Percentiles rank a stretch among this genome's conserved stretches.
Evolutionary conservation across 1,140 invertebrate genomes (phyloP).

Genomic region (Diabrotica undecimpunctata): DNA sequence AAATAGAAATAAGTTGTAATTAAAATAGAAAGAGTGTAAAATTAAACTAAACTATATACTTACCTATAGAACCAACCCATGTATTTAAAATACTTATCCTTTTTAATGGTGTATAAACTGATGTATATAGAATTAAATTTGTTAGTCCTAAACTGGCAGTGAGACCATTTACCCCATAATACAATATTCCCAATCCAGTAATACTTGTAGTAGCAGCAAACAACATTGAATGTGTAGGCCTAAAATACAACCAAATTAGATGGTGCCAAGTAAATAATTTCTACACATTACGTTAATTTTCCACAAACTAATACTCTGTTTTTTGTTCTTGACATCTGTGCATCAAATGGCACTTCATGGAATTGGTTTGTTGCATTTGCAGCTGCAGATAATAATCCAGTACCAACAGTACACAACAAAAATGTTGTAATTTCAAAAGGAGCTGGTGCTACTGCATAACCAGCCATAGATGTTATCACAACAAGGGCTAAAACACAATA

Average conservation of each 20-base stretch:
- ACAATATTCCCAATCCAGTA: conserved; percentile 69
- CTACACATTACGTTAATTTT: conserved; percentile 63
- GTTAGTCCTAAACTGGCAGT: conserved; percentile 83
- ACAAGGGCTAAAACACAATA: conserved; percentile 72
- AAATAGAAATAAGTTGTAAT: too few relatives aligned
- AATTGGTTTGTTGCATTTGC: conserved; percentile 97
- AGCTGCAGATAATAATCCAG: conserved; percentile 84
- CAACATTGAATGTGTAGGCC: conserved; percentile 75
- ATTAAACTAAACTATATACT: conserved; percentile 26
- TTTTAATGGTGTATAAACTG: conserved; percentile 96
- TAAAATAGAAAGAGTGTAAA: too few relatives aligned
- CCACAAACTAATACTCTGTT: conserved; percentile 90
- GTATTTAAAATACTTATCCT: conserved; percentile 92
- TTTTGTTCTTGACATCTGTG: conserved; percentile 98
- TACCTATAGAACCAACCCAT: conserved; percentile 93
- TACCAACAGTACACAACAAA: conserved; percentile 75
- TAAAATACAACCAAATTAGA: conserved; percentile 46
- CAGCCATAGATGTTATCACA: conserved; percentile 91
- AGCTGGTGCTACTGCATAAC: conserved; percentile 88
- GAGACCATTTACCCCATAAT: conserved; percentile 79
- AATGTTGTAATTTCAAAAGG: conserved; percentile 73
- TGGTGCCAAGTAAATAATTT: too few relatives aligned
- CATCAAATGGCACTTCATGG: conserved; percentile 97
- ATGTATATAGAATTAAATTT: conserved; percentile 91
- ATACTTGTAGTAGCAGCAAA: conserved; percentile 73